These are phyloP conservation scores for Turdus rufiventris DNA, from an alignment of 2,113 vertebrate species.

Conservation along the genomic window DNA sequence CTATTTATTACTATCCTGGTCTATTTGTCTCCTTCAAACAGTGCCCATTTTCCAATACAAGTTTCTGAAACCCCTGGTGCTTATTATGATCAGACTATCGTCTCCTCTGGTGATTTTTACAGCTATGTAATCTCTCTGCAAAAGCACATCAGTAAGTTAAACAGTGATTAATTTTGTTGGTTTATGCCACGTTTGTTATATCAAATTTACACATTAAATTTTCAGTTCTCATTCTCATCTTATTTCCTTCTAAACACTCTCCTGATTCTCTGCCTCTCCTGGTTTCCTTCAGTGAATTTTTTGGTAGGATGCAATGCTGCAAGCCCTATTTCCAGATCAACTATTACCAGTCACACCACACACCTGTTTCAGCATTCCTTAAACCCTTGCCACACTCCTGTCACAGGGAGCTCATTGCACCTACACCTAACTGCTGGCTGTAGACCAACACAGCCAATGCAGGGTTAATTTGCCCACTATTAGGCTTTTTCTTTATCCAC, in stretches of 20 bases:
- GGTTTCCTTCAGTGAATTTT: not conserved
- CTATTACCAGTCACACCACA: not conserved
- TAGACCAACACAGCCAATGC: not conserved
- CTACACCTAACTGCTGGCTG: not conserved
- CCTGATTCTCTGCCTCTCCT: not conserved
- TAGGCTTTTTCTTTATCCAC: not conserved
- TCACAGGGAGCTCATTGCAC: not conserved
- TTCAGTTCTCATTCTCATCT: not conserved
- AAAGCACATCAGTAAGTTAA: not conserved
- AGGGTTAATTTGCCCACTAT: not conserved
- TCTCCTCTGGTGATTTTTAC: not conserved
- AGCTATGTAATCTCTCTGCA: not conserved
- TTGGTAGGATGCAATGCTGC: not conserved
- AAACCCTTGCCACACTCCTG: not conserved
- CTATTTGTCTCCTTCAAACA: not conserved
- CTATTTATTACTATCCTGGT: not conserved
- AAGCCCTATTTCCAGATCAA: fast-evolving
- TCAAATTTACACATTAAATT: not conserved
- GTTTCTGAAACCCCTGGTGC: not conserved
- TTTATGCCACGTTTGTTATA: not conserved
- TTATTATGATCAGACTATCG: not conserved
- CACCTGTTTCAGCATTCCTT: not conserved
- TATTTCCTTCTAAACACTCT: not conserved
- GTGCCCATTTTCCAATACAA: not conserved
- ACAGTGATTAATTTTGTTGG: not conserved